Evolutionary conservation across 2,113 vertebrate species (phyloP), one percentile per base, ranked within the genome.

Genomic region (Mus pahari): DNA sequence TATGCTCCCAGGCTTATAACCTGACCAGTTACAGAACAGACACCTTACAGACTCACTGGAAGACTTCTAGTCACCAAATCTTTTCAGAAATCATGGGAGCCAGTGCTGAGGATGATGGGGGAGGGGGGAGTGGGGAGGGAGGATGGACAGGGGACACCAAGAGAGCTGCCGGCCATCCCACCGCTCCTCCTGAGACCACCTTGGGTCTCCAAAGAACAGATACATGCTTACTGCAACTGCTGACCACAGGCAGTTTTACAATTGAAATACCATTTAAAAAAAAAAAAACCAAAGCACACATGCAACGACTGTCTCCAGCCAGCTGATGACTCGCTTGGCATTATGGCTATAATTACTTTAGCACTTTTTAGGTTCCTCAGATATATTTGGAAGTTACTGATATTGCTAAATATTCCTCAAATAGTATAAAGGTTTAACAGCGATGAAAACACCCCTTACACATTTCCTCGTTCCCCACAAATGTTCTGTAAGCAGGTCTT

Each of bases 321-420:
- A 55, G 7, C 24, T 55, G 73, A 14, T 86, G 55, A 86, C 48
- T 89, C 58, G 45, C n/a, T 86, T 55, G 53, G 64, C 82, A 89
- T 55, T 75, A 86, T 13, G 66, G n/a, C 86, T 68, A 19, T n/a
- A 86, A 91, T 96, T 91, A 86, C 50, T 77, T 11, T 81, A 53
- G 42, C 45, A 75, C 4, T 89, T 92, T 94, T 75, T 45, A 89
- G 45, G 53, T 33, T 79, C 48, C 55, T 88, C 28, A 28, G 28
- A 71, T 74, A 88, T 45, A 90, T 78, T 26, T 78, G 74, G 53
- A 86, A 31, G 33, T 88, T 64, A 90, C 90, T 90, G 55, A 70
- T 84, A 87, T 77, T 94, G 71, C 73, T 94, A 70, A 94, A 75
- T 81, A 89, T 26, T 78, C 50, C 53, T 53, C 60, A 74, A 75